Evolutionary conservation across 1,140 invertebrate species (phyloP), one percentile per base, ranked within the genome.

Genomic region (Neomicropteryx cornuta): DNA sequence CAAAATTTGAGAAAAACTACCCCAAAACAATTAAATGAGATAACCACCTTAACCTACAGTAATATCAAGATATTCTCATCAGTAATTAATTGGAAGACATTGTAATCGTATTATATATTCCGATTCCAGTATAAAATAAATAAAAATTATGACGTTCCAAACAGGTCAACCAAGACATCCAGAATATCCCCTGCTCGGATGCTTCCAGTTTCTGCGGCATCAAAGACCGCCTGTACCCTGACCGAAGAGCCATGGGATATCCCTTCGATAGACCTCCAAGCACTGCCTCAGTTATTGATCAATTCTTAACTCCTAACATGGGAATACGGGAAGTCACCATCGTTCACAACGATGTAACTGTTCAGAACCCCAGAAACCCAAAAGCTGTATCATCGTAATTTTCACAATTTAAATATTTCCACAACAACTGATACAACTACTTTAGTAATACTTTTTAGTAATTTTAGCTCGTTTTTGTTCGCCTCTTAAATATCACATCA

Each of bases 181-280:
- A 65, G 3, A 51, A 51, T 3, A 59, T 60, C 3, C 39, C 60
- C 2, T 86, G 83, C 54, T 74, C 72, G 31, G 79, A 83, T 52
- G 81, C 80, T 1, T 71, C 73, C 3, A 79, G 76, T 37, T 86
- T 79, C 53, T 86, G 83, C 48, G 83, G 83, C 5, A 69, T 86
- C 38, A 71, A 76, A 5, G 78, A 86, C 59, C 63, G 72, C 18
- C 69, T 73, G 44, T 87, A 83, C 58, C 83, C 82, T 0, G 83
- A 87, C 59, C 60, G 63, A 5, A 66, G 75, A 24, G 55, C 78
- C 5, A 87, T 87, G 83, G 83, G 82, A 24, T 87, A 71, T 68
- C 82, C 82, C 24, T 85, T 87, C 62, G 82, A 87, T 60, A 68
- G 81, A 3, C 56, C 5, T 79, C 53, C 66, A 43, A 68, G 70